A percentile compares a stretch with the other conserved stretches of the same genome.
phyloP scores from a whole-genome alignment of 2,888 invertebrate species.

The Nymphalis urticae region DNA sequence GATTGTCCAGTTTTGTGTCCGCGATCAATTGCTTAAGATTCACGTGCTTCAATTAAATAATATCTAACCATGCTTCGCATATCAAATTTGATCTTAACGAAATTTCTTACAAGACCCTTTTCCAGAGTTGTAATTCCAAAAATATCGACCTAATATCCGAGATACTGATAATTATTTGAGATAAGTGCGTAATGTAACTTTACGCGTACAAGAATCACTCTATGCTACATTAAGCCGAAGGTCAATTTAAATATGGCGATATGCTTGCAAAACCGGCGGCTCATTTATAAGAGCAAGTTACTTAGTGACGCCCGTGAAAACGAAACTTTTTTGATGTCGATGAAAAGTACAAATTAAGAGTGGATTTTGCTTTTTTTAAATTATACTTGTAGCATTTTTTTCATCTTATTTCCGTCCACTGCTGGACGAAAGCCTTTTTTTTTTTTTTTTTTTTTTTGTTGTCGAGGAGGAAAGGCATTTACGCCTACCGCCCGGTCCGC shows the following conservation, averaged over 20 bases:
- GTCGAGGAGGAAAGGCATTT: no score
- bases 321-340: neutral
- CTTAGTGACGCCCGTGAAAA: conserved; percentile 31
- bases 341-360: neutral
- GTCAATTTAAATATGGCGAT: conserved; percentile 50
- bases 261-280: conserved; percentile 42
- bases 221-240: conserved; percentile 46
- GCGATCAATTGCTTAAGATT: no score
- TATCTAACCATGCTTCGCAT: no score
- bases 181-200: conserved; percentile 27
- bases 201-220: conserved; percentile 30
- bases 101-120: neutral
- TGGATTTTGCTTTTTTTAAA: no score
- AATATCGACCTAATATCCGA: conserved; percentile 8
- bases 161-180: conserved; percentile 27
- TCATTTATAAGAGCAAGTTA: conserved; percentile 42
- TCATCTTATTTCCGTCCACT: no score
- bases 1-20: no score
- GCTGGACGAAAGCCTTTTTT: no score
- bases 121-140: neutral
- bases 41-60: no score
- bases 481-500: no score
- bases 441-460: no score
- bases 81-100: no score
- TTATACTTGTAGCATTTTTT: no score